A percentile compares a stretch with the other conserved stretches of the same genome.
These are phyloP conservation scores for Lissocephala sabroskyi DNA, from an alignment of 2,888 invertebrate species.

Conservation along the genomic window DNA sequence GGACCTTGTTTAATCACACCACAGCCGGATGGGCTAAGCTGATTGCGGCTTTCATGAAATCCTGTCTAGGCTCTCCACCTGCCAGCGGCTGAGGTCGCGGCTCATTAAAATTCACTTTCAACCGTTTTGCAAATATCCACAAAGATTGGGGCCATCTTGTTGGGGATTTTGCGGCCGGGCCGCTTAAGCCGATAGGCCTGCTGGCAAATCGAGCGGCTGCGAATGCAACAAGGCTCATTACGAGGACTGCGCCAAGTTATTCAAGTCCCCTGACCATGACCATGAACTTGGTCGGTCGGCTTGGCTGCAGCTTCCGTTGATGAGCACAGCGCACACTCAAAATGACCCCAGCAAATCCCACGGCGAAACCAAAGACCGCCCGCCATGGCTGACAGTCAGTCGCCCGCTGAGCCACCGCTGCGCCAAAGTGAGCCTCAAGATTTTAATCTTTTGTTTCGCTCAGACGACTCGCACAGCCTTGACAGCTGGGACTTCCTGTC, in stretches of 20 bases:
- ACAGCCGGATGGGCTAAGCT: no score
- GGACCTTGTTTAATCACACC: no score
- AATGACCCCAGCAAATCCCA: no score
- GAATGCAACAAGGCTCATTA: slow-evolving; percentile 15
- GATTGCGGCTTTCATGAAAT: no score
- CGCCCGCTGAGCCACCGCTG: slow-evolving; percentile 12
- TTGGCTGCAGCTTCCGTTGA: slow-evolving; percentile 23
- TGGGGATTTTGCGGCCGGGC: slow-evolving; percentile 42
- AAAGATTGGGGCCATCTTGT: background rate
- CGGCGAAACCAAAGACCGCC: no score
- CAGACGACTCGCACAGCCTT: background rate
- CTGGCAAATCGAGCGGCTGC: slow-evolving; percentile 48
- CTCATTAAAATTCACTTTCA: slow-evolving; percentile 58
- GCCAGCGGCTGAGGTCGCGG: background rate
- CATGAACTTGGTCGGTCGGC: slow-evolving; percentile 42
- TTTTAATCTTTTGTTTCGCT: background rate
- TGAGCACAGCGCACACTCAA: slow-evolving; percentile 16
- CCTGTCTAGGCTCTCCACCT: no score
- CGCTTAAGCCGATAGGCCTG: slow-evolving; percentile 18
- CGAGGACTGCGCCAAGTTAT: slow-evolving; percentile 3
- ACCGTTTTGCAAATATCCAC: slow-evolving; percentile 39
- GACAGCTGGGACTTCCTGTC: background rate
- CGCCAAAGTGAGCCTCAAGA: slow-evolving; percentile 9
- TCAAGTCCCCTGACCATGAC: slow-evolving; percentile 43
- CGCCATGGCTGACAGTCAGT: no score